Evolutionary conservation across 2,888 invertebrate species (phyloP), one percentile per base, ranked within the genome.

Genomic region (Leucophenga maculata): DNA sequence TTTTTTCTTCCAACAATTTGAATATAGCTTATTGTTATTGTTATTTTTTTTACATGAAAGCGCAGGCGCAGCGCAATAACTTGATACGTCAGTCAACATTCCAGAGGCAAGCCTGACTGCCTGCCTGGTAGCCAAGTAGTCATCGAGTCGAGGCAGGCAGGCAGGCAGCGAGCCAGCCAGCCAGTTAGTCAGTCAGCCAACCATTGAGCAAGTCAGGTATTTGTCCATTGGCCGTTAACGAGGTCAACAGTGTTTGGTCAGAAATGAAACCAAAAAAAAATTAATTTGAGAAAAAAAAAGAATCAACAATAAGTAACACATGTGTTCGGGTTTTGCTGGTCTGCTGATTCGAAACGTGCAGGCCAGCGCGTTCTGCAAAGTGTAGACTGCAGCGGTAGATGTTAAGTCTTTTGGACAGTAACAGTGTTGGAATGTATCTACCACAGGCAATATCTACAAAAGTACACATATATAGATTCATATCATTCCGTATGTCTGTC

Each of bases 141-240:
- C 52, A 20, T 52, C 52, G n/a, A 18, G n/a, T 50, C 50, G n/a
- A n/a, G n/a, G n/a, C n/a, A n/a, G n/a, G n/a, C n/a, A 16, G 50
- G n/a, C 52, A 20, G 52, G 1, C 16, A 52, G 52, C 9, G 1
- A 52, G 52, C 6, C 32, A 59, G 32, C n/a, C 32, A 59, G 59
- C 59, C 6, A 55, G 22, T 9, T 8, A 39, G 39, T 8, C 39
- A 39, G 39, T 9, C 39, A 39, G 11, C 39, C 39, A 39, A 39
- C 39, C 39, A 39, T 39, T 39, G 39, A 39, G 39, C 16, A n/a
- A 60, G 60, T 60, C 60, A 60, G 60, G 54, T 65, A 59, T 69
- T 69, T 69, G 69, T 65, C 39, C 59, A 69, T 65, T 75, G 78
- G 71, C 69, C 75, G 73, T 75, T 73, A 78, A 78, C 78, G 80